phyloP scores from a whole-genome alignment of 2,888 invertebrate species.

The Drosophila multiciliata region DNA sequence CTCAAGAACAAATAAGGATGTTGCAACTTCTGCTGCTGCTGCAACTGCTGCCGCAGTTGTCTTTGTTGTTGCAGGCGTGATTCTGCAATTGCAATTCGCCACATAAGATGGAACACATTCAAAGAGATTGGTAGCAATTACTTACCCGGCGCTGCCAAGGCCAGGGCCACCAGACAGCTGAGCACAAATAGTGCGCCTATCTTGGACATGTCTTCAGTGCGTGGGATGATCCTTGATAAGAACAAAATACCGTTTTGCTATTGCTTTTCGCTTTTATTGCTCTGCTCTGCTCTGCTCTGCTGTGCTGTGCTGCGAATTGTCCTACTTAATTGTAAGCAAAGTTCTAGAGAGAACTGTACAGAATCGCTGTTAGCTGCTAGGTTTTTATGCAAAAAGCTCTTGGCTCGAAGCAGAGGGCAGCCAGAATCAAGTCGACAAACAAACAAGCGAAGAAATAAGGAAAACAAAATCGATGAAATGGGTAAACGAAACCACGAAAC shows the following conservation, averaged over 20 bases:
- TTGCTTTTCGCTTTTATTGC: not conserved
- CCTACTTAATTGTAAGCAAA: conserved; percentile 80
- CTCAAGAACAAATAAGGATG: conserved; percentile 80
- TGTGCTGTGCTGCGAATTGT: conserved; percentile 36
- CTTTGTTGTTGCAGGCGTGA: conserved; percentile 46
- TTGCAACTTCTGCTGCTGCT: conserved; percentile 44
- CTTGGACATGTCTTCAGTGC: conserved; percentile 51
- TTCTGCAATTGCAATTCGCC: conserved; percentile 48
- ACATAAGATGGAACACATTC: not conserved
- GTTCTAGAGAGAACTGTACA: conserved; percentile 78
- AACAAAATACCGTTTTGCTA: conserved; percentile 4
- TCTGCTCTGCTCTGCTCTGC: not conserved
- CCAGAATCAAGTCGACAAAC: conserved; percentile 16
- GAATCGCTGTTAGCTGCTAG: conserved; percentile 59
- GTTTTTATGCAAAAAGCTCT: conserved; percentile 81
- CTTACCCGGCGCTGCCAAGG: conserved; percentile 67
- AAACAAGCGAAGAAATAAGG: conserved; percentile 15
- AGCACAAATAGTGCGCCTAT: conserved; percentile 54
- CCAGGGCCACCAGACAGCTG: conserved; percentile 61
- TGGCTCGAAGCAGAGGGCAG: conserved; percentile 19
- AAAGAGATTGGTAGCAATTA: not conserved
- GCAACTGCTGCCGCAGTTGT: conserved; percentile 35
- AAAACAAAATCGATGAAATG: conserved; percentile 26
- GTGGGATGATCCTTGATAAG: conserved; percentile 12
- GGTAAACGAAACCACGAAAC: conserved; percentile 26